Conservation (phyloP, 2,113 vertebrate species). For the Ascaphus truei region DNA sequence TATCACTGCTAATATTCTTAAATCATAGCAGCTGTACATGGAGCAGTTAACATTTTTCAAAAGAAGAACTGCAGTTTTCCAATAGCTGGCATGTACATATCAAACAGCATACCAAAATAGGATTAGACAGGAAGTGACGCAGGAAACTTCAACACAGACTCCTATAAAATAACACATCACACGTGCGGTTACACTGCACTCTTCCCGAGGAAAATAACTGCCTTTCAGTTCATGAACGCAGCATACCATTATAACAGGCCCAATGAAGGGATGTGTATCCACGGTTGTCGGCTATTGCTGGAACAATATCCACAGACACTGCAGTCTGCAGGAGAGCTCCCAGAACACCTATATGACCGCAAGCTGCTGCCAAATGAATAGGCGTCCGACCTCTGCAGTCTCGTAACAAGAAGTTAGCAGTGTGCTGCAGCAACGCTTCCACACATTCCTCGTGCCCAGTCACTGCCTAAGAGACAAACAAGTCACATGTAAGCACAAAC, state of each 20-base stretch:
- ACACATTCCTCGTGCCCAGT: constrained; percentile 94
- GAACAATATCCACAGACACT: constrained; percentile 71
- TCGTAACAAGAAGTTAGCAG: constrained; percentile 78
- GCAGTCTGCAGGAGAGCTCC: constrained; percentile 89
- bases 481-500: background rate
- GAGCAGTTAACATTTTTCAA: no score
- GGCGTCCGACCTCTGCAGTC: constrained; percentile 89
- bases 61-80: no score
- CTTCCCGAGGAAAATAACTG: background rate
- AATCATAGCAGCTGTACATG: no score
- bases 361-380: constrained; percentile 89
- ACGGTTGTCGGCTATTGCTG: constrained; percentile 83
- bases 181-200: no score
- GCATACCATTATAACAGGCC: constrained; percentile 96
- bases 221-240: background rate
- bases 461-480: constrained; percentile 73
- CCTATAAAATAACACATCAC: no score
- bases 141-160: no score
- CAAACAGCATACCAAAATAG: no score
- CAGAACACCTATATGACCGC: constrained; percentile 89
- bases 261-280: constrained; percentile 97
- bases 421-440: constrained; percentile 91
- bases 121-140: no score
- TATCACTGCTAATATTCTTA: no score
- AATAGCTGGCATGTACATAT: no score